Evolutionary conservation across 1,140 invertebrate genomes (phyloP), one percentile per base, ranked within the genome.

Genomic region (Trichonephila clavipes): DNA sequence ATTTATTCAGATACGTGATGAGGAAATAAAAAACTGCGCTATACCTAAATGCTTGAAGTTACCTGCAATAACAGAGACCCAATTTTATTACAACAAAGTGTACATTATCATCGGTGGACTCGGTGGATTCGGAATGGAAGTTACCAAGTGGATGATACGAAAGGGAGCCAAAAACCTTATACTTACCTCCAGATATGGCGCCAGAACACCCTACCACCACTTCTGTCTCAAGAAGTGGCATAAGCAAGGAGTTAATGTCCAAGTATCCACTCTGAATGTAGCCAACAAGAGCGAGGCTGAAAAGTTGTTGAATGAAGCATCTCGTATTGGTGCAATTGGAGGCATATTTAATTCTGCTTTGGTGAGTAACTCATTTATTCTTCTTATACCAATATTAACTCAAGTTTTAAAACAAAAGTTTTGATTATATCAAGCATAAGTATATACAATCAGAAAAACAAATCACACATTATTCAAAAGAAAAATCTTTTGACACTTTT

Each of bases 271-370:
- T 2, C 66, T 97, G 96, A 94, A 98, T 96, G 93, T 97, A 16
- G 96, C 96, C 5, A 97, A 96, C 0, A 91, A 96, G 34, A 96
- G 96, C 6, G 98, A 98, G 34, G 97, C 98, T 7, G 96, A 97
- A 94, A 96, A 97, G 86, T 96, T 99, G 18, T 95, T 99, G 34
- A 96, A 97, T 58, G 97, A 97, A 95, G 97, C 97, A 40, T 96
- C 96, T 21, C 96, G 97, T 95, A 94, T 96, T 16, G 82, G 98
- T 97, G 97, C 98, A 16, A 97, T 99, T 90, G 99, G 98, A 77
- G 99, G 98, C 90, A 97, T 99, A 77, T 99, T 99, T 96, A 98
- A 99, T 96, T 96, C 99, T 92, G 99, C 99, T 19, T 98, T 97
- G 95, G 97, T 97, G 98, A 59, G 83, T 83, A 10, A 51, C 51